Percentiles rank a stretch among this genome's conserved stretches.
phyloP scores from a whole-genome alignment of 2,888 invertebrate genomes.

The Maniola hyperantus region DNA sequence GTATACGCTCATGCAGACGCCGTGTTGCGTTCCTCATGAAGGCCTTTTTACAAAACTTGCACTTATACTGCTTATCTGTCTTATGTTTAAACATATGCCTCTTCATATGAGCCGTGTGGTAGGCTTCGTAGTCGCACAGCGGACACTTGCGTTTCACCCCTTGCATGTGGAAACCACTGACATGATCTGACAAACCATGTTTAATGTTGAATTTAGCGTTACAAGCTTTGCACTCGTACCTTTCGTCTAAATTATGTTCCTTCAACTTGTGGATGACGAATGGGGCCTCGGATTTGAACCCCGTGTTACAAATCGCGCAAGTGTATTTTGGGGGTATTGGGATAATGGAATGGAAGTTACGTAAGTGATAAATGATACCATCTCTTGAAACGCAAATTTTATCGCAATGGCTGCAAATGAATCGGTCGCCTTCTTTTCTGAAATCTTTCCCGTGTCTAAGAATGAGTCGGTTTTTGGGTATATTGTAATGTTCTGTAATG shows the following conservation, averaged over 20 bases:
- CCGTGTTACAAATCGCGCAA: neutral
- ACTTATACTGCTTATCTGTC: slow-evolving; percentile 66
- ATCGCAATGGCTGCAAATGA: too few relatives aligned
- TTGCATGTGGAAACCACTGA: slow-evolving; percentile 66
- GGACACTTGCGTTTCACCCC: slow-evolving; percentile 59
- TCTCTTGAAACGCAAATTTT: too few relatives aligned
- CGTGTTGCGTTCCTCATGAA: slow-evolving; percentile 63
- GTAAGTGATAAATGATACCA: too few relatives aligned
- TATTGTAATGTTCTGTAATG: too few relatives aligned
- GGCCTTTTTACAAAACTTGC: slow-evolving; percentile 69
- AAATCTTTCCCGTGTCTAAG: too few relatives aligned
- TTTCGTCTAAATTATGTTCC: slow-evolving; percentile 61
- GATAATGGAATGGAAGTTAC: too few relatives aligned
- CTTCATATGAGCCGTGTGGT: slow-evolving; percentile 57
- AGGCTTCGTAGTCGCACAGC: slow-evolving; percentile 65
- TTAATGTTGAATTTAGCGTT: slow-evolving; percentile 61
- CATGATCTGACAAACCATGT: slow-evolving; percentile 57
- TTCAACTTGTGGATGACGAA: slow-evolving; percentile 44
- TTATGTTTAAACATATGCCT: slow-evolving; percentile 64
- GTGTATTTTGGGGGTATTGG: neutral
- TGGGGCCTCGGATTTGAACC: neutral
- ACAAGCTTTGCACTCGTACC: slow-evolving; percentile 67
- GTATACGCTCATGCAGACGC: slow-evolving; percentile 58
- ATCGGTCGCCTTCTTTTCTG: too few relatives aligned
- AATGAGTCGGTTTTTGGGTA: too few relatives aligned